Evolutionary conservation across 2,888 invertebrate genomes (phyloP), one percentile per base, ranked within the genome.

Genomic region (Ophonus ardosiacus): DNA sequence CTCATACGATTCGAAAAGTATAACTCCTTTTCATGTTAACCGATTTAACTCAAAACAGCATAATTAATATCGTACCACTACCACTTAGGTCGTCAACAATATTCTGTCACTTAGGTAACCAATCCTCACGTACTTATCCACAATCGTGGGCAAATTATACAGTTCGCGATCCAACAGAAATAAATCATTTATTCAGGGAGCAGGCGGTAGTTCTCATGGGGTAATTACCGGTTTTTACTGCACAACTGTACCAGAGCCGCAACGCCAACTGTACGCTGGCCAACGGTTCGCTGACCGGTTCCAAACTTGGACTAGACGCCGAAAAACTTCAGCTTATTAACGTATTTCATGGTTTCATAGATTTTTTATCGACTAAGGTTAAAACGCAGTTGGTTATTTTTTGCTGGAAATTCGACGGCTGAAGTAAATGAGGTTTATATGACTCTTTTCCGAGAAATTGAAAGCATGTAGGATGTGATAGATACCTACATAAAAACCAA

Each of bases 181-280:
- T 84, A 79, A 84, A 84, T 84, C 79, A 84, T 84, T 84, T 84
- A 84, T 84, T 84, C 79, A 84, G 65, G 57, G 40, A 79, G 10
- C 84, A 84, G 74, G 79, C 74, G 84, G 61, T 24, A 57, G 84
- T 84, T 84, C 84, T 79, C 84, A 84, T 78, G 79, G 38, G 10
- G 79, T 84, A 84, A 84, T 84, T 84, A 78, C 84, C 56, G 78
- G 84, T 84, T 84, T 84, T 84, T 84, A 84, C 84, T 79, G 68
- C 79, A 68, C 84, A 68, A 84, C 84, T 84, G 84, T 84, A 84
- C 56, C 38, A 24, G 15, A 40, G 5, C 59, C 57, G 10, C 56
- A 13, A 21, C 56, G 74, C 17, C 74, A 43, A 17, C 74, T 43
- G 74, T 68, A 65, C 15, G 7, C 68, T 40, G 40, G 68, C 76